Evolutionary conservation across 1,140 invertebrate species (phyloP).

Genomic region (Potamilus streckersoni): DNA sequence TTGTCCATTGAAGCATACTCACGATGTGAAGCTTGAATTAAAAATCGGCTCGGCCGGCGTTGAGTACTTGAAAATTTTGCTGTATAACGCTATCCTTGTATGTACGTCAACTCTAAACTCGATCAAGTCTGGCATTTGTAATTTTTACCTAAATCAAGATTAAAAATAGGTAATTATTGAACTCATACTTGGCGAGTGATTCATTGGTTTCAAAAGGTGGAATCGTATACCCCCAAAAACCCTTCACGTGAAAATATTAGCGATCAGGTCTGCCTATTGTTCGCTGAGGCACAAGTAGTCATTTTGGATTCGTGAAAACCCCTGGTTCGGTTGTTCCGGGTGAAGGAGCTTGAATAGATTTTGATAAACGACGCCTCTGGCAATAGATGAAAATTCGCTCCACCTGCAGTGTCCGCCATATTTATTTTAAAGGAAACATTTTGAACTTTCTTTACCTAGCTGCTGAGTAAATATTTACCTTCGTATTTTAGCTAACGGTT

Average conservation of each 20-base stretch:
- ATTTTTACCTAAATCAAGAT: no score
- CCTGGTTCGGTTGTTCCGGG: neutral
- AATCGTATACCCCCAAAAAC: no score
- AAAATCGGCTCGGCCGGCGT: no score
- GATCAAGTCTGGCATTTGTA: no score
- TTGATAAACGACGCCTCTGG: conserved; percentile 14
- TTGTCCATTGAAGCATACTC: no score
- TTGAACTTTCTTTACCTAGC: conserved; percentile 11
- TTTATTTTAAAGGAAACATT: conserved; percentile 37
- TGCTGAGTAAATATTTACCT: conserved; percentile 17
- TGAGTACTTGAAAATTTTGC: no score
- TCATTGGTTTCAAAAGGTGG: no score
- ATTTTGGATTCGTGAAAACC: conserved; percentile 13
- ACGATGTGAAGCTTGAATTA: no score
- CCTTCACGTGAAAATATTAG: conserved; percentile 28
- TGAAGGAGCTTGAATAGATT: conserved; percentile 10
- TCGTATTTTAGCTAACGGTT: conserved; percentile 3
- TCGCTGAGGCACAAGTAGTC: conserved; percentile 9
- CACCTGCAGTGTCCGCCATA: conserved; percentile 19
- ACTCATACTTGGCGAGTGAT: no score
- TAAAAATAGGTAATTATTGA: no score
- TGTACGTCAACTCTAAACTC: no score
- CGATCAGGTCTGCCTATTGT: conserved; percentile 20
- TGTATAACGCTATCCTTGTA: no score
- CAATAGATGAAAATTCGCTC: conserved; percentile 1